A percentile compares a stretch with the other conserved stretches of the same genome.
These are phyloP conservation scores for Lasioglossum pauxillum DNA, from an alignment of 2,888 invertebrate species.

Conservation along the genomic window DNA sequence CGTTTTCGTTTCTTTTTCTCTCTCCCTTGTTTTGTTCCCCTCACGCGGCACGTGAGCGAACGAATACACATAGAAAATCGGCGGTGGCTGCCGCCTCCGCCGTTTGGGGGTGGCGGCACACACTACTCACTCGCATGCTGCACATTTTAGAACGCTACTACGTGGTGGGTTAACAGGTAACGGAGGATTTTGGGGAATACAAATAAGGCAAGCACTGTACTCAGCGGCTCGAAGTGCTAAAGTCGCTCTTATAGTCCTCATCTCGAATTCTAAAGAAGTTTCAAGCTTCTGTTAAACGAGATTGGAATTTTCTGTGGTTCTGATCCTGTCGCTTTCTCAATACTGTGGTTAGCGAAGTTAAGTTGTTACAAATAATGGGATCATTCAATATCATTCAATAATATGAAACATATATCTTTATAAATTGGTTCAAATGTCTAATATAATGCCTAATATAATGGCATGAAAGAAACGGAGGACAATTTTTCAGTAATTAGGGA, in stretches of 20 bases:
- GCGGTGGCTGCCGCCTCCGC: conserved; percentile 23
- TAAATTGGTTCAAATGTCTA: too few species aligned
- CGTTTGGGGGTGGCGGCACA: neutral
- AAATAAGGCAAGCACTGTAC: conserved; percentile 56
- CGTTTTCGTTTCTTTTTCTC: conserved; percentile 70
- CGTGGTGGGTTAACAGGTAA: conserved; percentile 51
- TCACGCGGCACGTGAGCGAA: conserved; percentile 68
- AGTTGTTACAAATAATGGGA: too few species aligned
- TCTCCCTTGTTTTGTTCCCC: conserved; percentile 61
- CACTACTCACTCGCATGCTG: conserved; percentile 26
- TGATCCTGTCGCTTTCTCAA: too few species aligned
- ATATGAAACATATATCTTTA: too few species aligned
- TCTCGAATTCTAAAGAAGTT: too few species aligned
- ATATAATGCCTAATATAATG: too few species aligned
- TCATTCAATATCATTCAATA: too few species aligned
- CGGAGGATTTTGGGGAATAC: conserved; percentile 46
- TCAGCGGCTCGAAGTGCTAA: neutral
- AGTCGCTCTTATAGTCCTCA: neutral
- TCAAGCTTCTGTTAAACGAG: too few species aligned
- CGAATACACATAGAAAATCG: conserved; percentile 50
- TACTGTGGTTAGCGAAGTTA: too few species aligned
- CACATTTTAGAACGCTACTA: conserved; percentile 48
- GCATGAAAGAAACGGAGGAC: too few species aligned
- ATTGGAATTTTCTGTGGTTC: too few species aligned
- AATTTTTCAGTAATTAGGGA: too few species aligned